Conservation (phyloP, 1,140 invertebrate species). For the Protaetia brevitarsis region DNA sequence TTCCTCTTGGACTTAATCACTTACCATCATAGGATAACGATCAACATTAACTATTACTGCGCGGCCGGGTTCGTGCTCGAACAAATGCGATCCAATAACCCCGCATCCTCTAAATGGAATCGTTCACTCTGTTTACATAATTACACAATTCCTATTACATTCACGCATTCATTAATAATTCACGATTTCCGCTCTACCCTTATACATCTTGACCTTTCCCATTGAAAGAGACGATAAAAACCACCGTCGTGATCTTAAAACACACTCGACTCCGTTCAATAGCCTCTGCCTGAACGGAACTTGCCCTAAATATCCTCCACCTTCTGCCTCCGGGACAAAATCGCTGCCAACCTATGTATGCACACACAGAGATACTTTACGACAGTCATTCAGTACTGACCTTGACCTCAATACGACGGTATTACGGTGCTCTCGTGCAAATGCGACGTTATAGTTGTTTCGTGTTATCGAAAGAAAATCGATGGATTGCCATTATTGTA, state of each 20-base stretch:
- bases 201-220: background rate
- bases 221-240: background rate
- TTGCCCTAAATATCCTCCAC: background rate
- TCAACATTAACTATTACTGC: too few relatives aligned
- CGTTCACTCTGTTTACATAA: too few relatives aligned
- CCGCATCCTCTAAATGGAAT: too few relatives aligned
- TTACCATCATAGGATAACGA: too few relatives aligned
- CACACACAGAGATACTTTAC: too few relatives aligned
- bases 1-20: too few relatives aligned
- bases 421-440: background rate
- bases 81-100: too few relatives aligned
- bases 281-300: background rate
- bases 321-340: background rate
- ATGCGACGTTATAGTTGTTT: background rate
- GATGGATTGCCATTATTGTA: background rate
- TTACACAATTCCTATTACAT: too few relatives aligned
- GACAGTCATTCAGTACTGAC: background rate
- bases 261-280: background rate
- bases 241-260: background rate
- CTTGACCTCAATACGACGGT: slow-evolving; percentile 8
- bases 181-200: background rate
- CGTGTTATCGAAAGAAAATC: slow-evolving; percentile 3
- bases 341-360: background rate
- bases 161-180: too few relatives aligned
- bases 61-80: too few relatives aligned